Percentiles rank a stretch among this genome's conserved stretches.
phyloP scores from a whole-genome alignment of 2,888 invertebrate genomes.

The Endotricha flammealis region DNA sequence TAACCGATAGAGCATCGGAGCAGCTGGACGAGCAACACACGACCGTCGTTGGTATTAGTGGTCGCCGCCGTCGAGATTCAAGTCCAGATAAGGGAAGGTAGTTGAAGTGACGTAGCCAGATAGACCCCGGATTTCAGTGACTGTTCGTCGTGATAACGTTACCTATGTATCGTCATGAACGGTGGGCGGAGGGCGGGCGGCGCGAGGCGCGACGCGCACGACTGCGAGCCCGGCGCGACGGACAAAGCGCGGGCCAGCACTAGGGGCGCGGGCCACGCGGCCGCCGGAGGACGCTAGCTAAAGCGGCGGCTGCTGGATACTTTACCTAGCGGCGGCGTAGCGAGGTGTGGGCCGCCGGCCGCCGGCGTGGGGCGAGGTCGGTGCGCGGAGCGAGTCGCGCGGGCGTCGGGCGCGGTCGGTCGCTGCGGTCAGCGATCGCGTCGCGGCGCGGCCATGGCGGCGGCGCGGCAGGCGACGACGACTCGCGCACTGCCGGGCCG shows the following conservation, averaged over 20 bases:
- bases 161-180: slow-evolving; percentile 58
- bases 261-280: slow-evolving; percentile 18
- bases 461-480: slow-evolving; percentile 64
- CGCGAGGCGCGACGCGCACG: slow-evolving; percentile 29
- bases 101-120: slow-evolving; percentile 29
- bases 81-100: slow-evolving; percentile 35
- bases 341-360: slow-evolving; percentile 30
- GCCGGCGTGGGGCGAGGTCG: slow-evolving; percentile 28
- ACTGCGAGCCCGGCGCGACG: slow-evolving; percentile 32
- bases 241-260: slow-evolving; percentile 44
- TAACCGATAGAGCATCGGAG: slow-evolving; percentile 73
- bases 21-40: slow-evolving; percentile 71
- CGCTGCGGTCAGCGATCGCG: slow-evolving; percentile 56
- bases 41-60: slow-evolving; percentile 46
- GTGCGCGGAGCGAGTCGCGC: slow-evolving; percentile 26
- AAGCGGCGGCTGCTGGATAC: slow-evolving; percentile 33
- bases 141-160: slow-evolving; percentile 49
- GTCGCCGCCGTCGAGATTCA: slow-evolving; percentile 36
- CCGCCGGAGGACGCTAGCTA: slow-evolving; percentile 15
- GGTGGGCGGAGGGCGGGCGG: slow-evolving; percentile 37
- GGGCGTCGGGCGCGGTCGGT: slow-evolving; percentile 37
- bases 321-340: slow-evolving; percentile 47
- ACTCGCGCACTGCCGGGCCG: slow-evolving; percentile 60
- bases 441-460: slow-evolving; percentile 68
- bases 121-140: slow-evolving; percentile 37